Evolutionary conservation across 1,140 invertebrate species (phyloP).

Genomic region (Forficula auricularia): DNA sequence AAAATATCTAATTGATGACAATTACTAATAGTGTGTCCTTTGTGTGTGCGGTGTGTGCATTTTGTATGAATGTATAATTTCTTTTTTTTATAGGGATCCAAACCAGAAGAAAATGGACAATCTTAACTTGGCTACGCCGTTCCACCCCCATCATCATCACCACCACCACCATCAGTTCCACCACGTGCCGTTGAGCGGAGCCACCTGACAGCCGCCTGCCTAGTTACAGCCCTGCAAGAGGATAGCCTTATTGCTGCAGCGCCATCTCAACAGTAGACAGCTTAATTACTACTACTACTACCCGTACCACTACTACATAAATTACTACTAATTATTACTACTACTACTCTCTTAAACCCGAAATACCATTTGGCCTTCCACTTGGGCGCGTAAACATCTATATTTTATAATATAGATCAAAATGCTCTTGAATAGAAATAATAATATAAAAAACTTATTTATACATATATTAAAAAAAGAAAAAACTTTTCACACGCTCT

Average conservation of each 20-base stretch:
- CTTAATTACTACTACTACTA: constrained; percentile 8
- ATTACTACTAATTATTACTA: no score
- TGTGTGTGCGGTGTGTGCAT: background rate
- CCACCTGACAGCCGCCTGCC: background rate
- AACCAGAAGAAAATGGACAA: constrained; percentile 51
- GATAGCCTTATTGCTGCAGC: background rate
- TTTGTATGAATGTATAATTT: constrained; percentile 2
- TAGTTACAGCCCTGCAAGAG: background rate
- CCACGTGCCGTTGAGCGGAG: constrained; percentile 3
- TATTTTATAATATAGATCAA: no score
- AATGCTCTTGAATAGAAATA: no score
- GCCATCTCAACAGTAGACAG: constrained; percentile 22
- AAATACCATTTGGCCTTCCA: no score
- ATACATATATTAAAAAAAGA: no score
- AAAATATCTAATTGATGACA: no score
- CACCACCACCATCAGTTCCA: background rate
- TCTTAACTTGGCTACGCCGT: constrained; percentile 36
- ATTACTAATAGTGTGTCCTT: no score
- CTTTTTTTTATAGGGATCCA: constrained; percentile 36
- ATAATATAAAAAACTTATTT: no score
- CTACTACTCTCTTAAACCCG: no score
- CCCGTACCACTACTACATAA: no score
- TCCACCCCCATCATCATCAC: constrained; percentile 10
- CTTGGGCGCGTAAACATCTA: no score
- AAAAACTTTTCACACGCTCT: no score